Base-by-base conservation (phyloP, 2,797 vertebrate genomes). In the Muscicapa comitata region DNA sequence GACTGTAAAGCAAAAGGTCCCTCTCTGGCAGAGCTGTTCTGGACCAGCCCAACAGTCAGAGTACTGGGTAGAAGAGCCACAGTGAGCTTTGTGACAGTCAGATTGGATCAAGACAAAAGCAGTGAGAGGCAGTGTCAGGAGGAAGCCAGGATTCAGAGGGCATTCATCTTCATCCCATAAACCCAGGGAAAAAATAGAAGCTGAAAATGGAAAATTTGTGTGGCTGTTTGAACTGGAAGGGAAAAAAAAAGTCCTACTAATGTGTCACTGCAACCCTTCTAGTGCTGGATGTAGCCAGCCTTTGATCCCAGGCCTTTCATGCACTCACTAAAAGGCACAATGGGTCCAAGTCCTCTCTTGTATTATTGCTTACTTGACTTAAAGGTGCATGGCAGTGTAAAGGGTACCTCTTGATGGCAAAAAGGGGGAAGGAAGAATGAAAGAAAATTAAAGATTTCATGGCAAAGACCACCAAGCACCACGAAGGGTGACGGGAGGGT, bases 231-330 rank as follows among this genome's bases (percentile, higher is more conserved):
- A 94, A 72, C 62, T 51, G 33, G 13, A 45, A 63, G 35, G 9
- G 11, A 1, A 10, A 37, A 82, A 77, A 79, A 73, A 53, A 31
- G 2, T 24, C 76, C 40, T 62, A 40, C 48, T 86, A 47, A 95
- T 70, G 71, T 88, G 71, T 40, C n/a, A 73, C 59, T 63, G 73
- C 72, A 88, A 78, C 48, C 24, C 47, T 88, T 81, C 66, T 73
- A 59, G 37, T 18, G 37, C 66, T 86, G 63, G 43, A 84, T 83
- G 70, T 78, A 94, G 62, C 26, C 70, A 91, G 73, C 70, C 54
- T 94, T 94, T 95, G 94, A 94, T 88, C 82, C 72, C 63, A 88
- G 73, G 59, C 35, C 38, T 91, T 88, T 91, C 93, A 93, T 84
- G 51, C 58, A 59, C 59, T 91, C 31, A 9, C 16, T 94, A 90